These are phyloP conservation scores for Malachius bipustulatus DNA, from an alignment of 2,888 invertebrate genomes.

Conservation along the genomic window DNA sequence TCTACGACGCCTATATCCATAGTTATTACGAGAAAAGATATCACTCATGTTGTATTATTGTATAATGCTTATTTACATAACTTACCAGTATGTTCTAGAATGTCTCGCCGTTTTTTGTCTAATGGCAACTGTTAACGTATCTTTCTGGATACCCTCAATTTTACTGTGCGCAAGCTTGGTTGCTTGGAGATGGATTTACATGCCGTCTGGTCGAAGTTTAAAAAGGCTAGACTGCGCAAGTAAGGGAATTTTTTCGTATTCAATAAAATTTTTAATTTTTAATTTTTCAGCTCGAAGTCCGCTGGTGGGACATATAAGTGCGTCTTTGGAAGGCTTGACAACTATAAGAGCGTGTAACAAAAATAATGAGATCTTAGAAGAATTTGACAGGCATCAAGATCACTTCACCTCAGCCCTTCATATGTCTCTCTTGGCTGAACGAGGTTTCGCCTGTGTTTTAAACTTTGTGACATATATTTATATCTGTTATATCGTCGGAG, in stretches of 20 bases:
- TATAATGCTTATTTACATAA: slow-evolving; percentile 55
- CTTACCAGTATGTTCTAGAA: too few species aligned
- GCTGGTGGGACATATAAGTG: slow-evolving; percentile 32
- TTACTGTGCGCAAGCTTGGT: slow-evolving; percentile 16
- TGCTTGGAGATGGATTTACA: slow-evolving; percentile 19
- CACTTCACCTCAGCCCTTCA: slow-evolving; percentile 29
- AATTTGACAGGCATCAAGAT: slow-evolving; percentile 33
- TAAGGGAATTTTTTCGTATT: too few species aligned
- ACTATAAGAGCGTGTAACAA: slow-evolving; percentile 31
- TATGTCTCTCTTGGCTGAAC: slow-evolving; percentile 21
- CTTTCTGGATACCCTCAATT: slow-evolving; percentile 21
- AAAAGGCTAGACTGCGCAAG: slow-evolving; percentile 24
- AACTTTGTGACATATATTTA: too few species aligned
- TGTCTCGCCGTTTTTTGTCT: slow-evolving; percentile 19
- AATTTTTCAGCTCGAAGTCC: slow-evolving; percentile 31
- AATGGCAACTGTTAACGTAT: slow-evolving; percentile 44
- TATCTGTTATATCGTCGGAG: too few species aligned
- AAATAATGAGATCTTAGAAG: slow-evolving; percentile 26
- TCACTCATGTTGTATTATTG: slow-evolving; percentile 65
- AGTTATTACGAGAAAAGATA: slow-evolving; percentile 50
- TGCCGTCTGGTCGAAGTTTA: slow-evolving; percentile 23
- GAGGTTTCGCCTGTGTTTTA: too few species aligned
- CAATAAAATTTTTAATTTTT: too few species aligned
- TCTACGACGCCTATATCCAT: slow-evolving; percentile 51
- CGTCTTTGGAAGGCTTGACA: slow-evolving; percentile 32